Evolutionary conservation across 2,113 vertebrate genomes (phyloP), one percentile per base, ranked within the genome.

Genomic region (Ophthalmolycus amberensis): DNA sequence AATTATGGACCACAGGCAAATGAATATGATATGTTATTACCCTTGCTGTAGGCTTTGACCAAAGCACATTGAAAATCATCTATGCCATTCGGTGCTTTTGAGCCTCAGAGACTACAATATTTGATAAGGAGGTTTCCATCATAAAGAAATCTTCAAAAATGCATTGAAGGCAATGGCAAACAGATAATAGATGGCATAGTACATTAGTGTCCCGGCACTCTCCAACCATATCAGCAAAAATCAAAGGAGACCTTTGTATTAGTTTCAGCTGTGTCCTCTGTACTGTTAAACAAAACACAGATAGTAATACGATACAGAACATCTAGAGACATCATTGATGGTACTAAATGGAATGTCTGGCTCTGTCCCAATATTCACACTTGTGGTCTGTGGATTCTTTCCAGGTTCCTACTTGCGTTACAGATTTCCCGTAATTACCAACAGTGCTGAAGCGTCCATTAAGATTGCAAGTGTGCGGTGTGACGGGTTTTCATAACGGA

Each of bases 261-360:
- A 82, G 44, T 77, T 75, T 71, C 59, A 10, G 18, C 56, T 77
- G 18, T 64, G 72, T 63, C 46, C 65, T 58, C 22, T 18, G 29
- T 8, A 16, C 54, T 71, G 54, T 80, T 71, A 7, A 81, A 82
- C 72, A 20, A 56, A 83, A 71, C 42, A 67, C 25, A 1, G 62
- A 77, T 42, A 72, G 83, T 76, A 85, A 81, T 64, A 34, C 4
- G 9, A 87, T 42, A 67, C 25, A 77, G 75, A 67, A 71, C 67
- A 65, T 63, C 72, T 54, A 68, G 62, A 71, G 75, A 79, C 73
- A 67, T 67, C 58, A 46, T 50, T 79, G 80, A 75, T 63, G 52
- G 44, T 7, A 64, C 70, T 68, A 80, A 86, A 90, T 88, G 86
- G 81, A 74, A 78, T 50, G 16, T 32, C 73, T 86, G 86, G 84